Conservation (phyloP, 2,797 vertebrate genomes). For the Onychomys leucogaster region DNA sequence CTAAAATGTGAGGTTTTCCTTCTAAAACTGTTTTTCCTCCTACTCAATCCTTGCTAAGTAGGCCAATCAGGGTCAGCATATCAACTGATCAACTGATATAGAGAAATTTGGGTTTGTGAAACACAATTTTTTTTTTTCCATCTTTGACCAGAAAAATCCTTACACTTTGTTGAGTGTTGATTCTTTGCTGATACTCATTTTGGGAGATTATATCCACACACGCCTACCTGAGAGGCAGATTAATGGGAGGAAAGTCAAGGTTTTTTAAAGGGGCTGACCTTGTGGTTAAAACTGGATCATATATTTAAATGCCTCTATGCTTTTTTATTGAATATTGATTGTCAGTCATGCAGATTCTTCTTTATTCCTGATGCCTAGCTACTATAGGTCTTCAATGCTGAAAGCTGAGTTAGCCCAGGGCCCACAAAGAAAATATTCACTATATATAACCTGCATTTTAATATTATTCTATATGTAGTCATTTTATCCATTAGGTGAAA, state of each 20-base stretch:
- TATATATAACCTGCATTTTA: background rate
- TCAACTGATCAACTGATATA: background rate
- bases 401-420: background rate
- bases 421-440: background rate
- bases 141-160: background rate
- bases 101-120: background rate
- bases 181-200: background rate
- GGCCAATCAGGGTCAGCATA: background rate
- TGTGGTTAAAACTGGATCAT: background rate
- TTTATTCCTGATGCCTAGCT: background rate
- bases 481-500: background rate
- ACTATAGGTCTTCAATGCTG: background rate
- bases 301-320: background rate
- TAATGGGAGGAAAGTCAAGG: background rate
- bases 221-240: background rate
- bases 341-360: accelerated
- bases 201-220: background rate
- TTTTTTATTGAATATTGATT: background rate
- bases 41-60: background rate
- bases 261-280: background rate
- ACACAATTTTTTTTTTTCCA: background rate
- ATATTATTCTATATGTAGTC: background rate
- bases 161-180: background rate
- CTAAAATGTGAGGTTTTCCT: background rate
- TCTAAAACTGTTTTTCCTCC: background rate